These are phyloP conservation scores for Odontophorus gujanensis DNA, from an alignment of 2,113 vertebrate species.

Conservation along the genomic window DNA sequence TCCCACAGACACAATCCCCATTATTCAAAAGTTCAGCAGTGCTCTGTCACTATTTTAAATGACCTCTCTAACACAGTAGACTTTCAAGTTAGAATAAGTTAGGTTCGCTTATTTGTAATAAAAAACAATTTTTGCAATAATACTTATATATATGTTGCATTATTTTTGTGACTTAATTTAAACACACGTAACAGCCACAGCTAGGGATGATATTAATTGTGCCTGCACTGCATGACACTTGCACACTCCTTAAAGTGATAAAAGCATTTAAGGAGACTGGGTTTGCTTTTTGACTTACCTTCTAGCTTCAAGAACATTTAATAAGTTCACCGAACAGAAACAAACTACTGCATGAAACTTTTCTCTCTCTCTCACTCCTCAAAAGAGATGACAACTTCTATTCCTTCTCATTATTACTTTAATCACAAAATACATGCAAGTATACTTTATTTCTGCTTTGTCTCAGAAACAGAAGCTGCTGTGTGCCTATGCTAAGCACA, in stretches of 20 bases:
- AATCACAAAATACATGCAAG: neutral
- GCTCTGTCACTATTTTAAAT: neutral
- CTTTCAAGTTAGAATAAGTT: neutral
- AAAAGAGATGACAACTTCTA: neutral
- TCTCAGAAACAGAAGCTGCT: neutral
- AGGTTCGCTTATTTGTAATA: neutral
- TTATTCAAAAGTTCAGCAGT: neutral
- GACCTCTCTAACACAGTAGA: neutral
- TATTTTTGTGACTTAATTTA: neutral
- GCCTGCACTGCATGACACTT: neutral
- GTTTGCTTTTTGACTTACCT: neutral
- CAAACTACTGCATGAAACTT: neutral
- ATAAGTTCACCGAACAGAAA: neutral
- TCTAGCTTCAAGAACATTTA: neutral
- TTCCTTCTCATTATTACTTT: neutral
- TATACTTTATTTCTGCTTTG: neutral
- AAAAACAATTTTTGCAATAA: neutral
- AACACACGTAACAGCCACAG: neutral
- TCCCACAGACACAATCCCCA: neutral
- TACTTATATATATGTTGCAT: neutral
- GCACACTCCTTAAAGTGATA: neutral
- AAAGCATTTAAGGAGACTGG: neutral
- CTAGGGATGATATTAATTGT: neutral
- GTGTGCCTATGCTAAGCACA: fast-evolving
- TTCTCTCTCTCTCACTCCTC: neutral